Evolutionary conservation across 2,113 vertebrate species (phyloP).

Genomic region (Strix uralensis): DNA sequence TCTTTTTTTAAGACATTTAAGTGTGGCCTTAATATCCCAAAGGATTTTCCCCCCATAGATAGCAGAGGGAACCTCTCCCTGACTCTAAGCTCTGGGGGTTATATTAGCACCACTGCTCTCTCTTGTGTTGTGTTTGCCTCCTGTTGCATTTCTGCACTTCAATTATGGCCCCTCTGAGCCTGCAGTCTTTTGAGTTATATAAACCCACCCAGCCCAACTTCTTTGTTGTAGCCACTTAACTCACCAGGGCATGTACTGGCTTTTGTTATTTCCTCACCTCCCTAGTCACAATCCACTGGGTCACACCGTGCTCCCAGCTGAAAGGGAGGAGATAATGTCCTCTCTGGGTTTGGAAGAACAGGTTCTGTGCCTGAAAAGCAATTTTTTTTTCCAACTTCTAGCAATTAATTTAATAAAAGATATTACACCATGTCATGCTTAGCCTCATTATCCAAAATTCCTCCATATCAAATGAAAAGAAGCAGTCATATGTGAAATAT

Average conservation of each 20-base stretch:
- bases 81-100: neutral
- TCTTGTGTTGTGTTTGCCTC: neutral
- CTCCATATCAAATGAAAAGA: neutral
- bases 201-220: neutral
- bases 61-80: neutral
- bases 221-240: neutral
- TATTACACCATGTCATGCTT: fast-evolving
- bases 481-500: neutral
- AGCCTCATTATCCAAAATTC: neutral
- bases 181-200: fast-evolving
- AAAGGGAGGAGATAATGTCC: neutral
- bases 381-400: fast-evolving
- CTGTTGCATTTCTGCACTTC: neutral
- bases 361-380: neutral
- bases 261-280: neutral
- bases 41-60: fast-evolving
- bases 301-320: neutral
- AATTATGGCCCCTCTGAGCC: neutral
- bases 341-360: neutral
- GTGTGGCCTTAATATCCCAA: neutral
- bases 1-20: neutral
- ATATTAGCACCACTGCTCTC: neutral
- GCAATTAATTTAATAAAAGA: neutral
- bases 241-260: neutral
- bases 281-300: neutral